Evolutionary conservation across 2,113 vertebrate species (phyloP).

Genomic region (Melanostigma gelatinosum): DNA sequence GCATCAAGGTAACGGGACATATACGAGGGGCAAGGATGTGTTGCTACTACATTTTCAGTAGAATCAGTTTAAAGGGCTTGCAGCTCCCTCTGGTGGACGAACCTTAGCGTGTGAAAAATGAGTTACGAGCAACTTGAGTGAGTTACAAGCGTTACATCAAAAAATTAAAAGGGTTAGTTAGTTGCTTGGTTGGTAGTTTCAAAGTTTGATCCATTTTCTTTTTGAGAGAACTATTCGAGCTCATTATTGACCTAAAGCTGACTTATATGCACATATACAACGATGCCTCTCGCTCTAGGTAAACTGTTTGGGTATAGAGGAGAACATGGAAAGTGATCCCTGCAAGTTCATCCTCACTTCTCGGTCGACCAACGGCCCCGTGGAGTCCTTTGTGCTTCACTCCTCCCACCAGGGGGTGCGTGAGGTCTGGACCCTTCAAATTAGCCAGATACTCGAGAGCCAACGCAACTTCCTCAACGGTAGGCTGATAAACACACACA

Average conservation of each 20-base stretch:
- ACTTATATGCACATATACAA: not conserved
- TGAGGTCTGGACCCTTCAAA: slow-evolving; percentile 96
- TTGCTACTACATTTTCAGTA: not conserved
- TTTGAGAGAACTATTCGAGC: not conserved
- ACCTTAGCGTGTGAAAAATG: not conserved
- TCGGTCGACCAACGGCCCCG: slow-evolving; percentile 83
- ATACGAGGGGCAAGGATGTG: not conserved
- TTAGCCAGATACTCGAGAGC: slow-evolving; percentile 97
- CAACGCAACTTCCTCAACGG: slow-evolving; percentile 98
- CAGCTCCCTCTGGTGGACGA: slow-evolving; percentile 31
- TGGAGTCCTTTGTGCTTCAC: slow-evolving; percentile 92
- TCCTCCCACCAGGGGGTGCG: slow-evolving; percentile 92
- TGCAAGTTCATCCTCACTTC: slow-evolving; percentile 96
- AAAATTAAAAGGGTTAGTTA: too few relatives aligned
- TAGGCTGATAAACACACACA: slow-evolving; percentile 66
- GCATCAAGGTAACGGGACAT: slow-evolving; percentile 90
- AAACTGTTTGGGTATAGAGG: slow-evolving; percentile 95
- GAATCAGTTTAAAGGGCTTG: not conserved
- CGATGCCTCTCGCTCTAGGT: slow-evolving; percentile 78
- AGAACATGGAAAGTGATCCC: slow-evolving; percentile 92
- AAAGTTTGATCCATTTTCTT: not conserved
- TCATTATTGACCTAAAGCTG: not conserved
- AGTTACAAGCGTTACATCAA: not conserved
- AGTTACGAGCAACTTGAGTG: too few relatives aligned
- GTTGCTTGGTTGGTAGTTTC: not conserved